Conservation (phyloP, 1,140 invertebrate genomes). For the Pteromalus puparum region DNA sequence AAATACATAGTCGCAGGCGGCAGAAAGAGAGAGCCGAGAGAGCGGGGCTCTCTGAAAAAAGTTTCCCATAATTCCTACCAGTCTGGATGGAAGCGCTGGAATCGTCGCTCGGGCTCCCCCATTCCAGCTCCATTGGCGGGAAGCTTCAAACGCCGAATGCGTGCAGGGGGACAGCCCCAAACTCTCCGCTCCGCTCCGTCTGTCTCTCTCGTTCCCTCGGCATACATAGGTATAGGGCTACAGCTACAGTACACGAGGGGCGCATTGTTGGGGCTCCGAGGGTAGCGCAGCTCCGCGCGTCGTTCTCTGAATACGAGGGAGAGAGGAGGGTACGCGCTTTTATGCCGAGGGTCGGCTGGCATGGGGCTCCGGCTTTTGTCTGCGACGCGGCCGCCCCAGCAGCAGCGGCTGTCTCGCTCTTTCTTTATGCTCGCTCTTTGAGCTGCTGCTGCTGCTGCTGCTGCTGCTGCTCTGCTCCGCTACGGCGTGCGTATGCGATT, state of each 20-base stretch:
- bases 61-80: slow-evolving; percentile 49
- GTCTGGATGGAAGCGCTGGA: slow-evolving; percentile 20
- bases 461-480: neutral
- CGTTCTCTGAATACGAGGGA: slow-evolving; percentile 3
- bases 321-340: slow-evolving; percentile 1
- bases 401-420: slow-evolving; percentile 42
- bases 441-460: neutral
- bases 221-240: neutral
- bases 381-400: neutral
- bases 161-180: slow-evolving; percentile 19
- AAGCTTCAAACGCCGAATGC: slow-evolving; percentile 47
- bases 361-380: slow-evolving; percentile 21
- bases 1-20: neutral
- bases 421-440: slow-evolving; percentile 39
- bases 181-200: neutral
- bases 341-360: neutral
- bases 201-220: neutral
- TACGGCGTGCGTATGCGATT: neutral
- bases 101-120: slow-evolving; percentile 6
- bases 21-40: neutral
- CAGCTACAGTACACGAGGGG: neutral
- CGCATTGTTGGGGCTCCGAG: slow-evolving; percentile 30
- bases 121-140: slow-evolving; percentile 23
- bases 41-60: slow-evolving; percentile 2
- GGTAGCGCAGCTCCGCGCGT: neutral